Conservation (phyloP, 2,113 vertebrate species). For the Oostethus manadensis region DNA sequence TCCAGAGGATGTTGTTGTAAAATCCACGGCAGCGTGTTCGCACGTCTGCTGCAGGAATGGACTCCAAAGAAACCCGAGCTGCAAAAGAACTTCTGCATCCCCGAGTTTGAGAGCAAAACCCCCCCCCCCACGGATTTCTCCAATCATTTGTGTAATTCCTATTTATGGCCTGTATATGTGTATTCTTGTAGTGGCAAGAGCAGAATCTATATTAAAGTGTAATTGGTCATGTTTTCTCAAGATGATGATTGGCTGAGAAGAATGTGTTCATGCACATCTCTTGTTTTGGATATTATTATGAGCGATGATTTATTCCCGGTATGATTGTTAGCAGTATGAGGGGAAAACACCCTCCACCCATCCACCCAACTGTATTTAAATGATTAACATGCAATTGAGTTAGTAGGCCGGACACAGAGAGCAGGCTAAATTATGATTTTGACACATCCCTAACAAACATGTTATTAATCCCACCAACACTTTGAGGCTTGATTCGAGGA, state of each 20-base stretch:
- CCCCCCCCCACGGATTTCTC: constrained; percentile 78
- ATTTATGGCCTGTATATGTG: constrained; percentile 98
- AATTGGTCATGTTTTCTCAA: constrained; percentile 82
- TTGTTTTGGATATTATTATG: constrained; percentile 5
- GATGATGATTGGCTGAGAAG: constrained; percentile 2
- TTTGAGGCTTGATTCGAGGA: too few relatives aligned
- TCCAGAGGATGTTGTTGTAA: constrained; percentile 70
- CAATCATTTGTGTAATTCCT: constrained; percentile 94
- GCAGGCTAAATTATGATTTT: too few relatives aligned
- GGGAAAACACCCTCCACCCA: too few relatives aligned
- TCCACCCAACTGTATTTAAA: too few relatives aligned
- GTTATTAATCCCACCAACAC: too few relatives aligned
- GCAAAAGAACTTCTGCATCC: constrained; percentile 60
- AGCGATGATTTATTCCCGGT: too few relatives aligned
- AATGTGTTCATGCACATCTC: constrained; percentile 6
- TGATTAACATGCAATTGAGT: too few relatives aligned
- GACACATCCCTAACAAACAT: too few relatives aligned
- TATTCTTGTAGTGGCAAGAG: constrained; percentile 85
- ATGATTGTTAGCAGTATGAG: too few relatives aligned
- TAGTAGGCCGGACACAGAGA: too few relatives aligned
- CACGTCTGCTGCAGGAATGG: constrained; percentile 77
- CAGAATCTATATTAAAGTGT: constrained; percentile 97
- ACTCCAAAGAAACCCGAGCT: constrained; percentile 75
- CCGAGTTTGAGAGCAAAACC: constrained; percentile 48
- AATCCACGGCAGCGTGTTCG: constrained; percentile 44